Evolutionary conservation across 2,888 invertebrate genomes (phyloP).

Genomic region (Drosophila longiperda): DNA sequence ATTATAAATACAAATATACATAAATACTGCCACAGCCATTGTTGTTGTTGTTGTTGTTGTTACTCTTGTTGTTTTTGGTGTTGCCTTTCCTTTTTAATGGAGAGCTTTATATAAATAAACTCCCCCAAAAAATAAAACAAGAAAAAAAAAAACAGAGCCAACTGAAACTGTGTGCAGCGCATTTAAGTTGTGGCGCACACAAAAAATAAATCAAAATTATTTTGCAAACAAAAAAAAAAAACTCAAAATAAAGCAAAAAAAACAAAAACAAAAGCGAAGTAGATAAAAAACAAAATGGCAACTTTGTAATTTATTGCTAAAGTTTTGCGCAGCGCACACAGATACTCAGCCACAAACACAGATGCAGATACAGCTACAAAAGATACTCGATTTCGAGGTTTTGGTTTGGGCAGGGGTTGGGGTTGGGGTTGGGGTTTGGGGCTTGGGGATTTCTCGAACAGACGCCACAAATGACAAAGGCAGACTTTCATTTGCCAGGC

Average conservation of each 20-base stretch:
- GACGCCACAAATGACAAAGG: slow-evolving; percentile 62
- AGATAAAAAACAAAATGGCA: slow-evolving; percentile 79
- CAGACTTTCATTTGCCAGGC: slow-evolving; percentile 49
- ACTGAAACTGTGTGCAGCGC: slow-evolving; percentile 18
- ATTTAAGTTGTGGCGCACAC: slow-evolving; percentile 32
- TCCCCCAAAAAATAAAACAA: slow-evolving; percentile 22
- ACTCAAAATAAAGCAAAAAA: not conserved
- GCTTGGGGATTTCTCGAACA: not conserved
- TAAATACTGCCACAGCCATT: slow-evolving; percentile 60
- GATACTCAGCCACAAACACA: slow-evolving; percentile 22
- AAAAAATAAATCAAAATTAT: slow-evolving; percentile 81
- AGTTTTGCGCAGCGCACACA: slow-evolving; percentile 72
- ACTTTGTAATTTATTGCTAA: slow-evolving; percentile 81
- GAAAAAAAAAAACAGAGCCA: not conserved
- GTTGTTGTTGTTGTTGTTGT: slow-evolving; percentile 25
- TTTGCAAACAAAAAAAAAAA: slow-evolving; percentile 71
- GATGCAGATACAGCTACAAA: slow-evolving; percentile 27
- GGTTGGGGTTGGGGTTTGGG: not conserved
- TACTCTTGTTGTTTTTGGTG: slow-evolving; percentile 17
- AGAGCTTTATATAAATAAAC: slow-evolving; percentile 81
- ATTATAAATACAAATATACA: slow-evolving; percentile 83
- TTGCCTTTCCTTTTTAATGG: slow-evolving; percentile 74
- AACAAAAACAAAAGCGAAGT: slow-evolving; percentile 40
- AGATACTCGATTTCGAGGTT: slow-evolving; percentile 7
- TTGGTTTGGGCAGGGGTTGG: not conserved